Evolutionary conservation across 1,140 invertebrate genomes (phyloP), one percentile per base, ranked within the genome.

Genomic region (Octopus bimaculoides): DNA sequence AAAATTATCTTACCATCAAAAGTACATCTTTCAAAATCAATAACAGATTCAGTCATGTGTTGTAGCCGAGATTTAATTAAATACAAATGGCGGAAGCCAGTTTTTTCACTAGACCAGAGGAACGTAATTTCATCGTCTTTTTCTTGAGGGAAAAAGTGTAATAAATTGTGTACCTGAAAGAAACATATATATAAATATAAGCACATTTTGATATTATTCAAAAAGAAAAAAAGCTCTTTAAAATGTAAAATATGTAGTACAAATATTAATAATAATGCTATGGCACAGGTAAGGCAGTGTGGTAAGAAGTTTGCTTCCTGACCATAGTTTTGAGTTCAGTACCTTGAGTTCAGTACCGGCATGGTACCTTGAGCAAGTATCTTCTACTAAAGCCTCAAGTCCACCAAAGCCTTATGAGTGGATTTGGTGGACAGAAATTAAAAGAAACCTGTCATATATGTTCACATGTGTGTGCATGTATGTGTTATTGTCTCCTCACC

Each of bases 91-190:
- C 96, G 91, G 87, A 93, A 97, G n/a, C 97, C 96, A 0, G 94
- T 94, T 87, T 96, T 95, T 90, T 98, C 97, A 75, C 94, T 96
- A 0, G 95, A 95, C 96, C 96, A 98, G 71, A 99, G 92, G 89
- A 97, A 98, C 81, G 93, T 92, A 10, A 95, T 89, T 83, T 92
- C 89, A 52, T 86, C 82, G 54, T 91, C 87, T 61, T 91, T 83
- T 54, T 92, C 91, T 66, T 91, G 91, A 71, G 94, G 94, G 56
- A 97, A 91, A 87, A 98, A 97, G 88, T 96, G 92, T 0, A 98
- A 90, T 78, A 97, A 92, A 90, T 98, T 96, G 89, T 97, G 95
- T 0, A 97, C 93, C 92, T 92, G 85, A 54, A 75, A 74, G 66
- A 82, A 75, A 61, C 17, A 61, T 4, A 61, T 17, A 61, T 17